Evolutionary conservation across 1,140 invertebrate genomes (phyloP), one percentile per base, ranked within the genome.

Genomic region (Amyelois transitella): DNA sequence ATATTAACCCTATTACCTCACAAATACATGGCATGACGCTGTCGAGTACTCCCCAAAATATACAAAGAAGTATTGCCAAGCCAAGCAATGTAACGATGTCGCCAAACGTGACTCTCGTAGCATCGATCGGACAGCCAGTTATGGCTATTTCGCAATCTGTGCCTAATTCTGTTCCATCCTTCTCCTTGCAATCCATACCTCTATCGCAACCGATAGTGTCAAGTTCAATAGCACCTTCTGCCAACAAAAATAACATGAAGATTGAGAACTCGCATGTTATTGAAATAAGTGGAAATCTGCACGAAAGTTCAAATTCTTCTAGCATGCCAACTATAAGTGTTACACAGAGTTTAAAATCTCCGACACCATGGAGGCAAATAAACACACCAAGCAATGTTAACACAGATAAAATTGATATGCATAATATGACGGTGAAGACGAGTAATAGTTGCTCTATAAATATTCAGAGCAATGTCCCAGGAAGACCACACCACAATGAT

Each of bases 181-280:
- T 84, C 62, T 81, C 80, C 0, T 75, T 86, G 72, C 83, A 86
- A 53, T 79, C 85, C 1, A 82, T 88, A 66, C 83, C 83, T 1
- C 51, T 88, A 45, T 84, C 85, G 8, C 85, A 88, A 51, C 85
- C 85, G 24, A 86, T 88, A 53, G 83, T 88, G 2, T 82, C 85
- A 4, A 88, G 80, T 61, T 88, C 85, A 44, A 77, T 86, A 48
- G 83, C 85, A 6, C 81, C 84, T 22, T 77, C 83, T 6, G 58
- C 62, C 20, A 84, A 71, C 50, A 87, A 83, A 65, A 81, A 70
- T 58, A 80, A 69, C 25, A 53, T 81, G 51, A 88, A 88, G 53
- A 75, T 85, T 6, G 85, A 88, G 68, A 86, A 86, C 55, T 86
- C 85, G 0, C 85, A 88, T 64, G 81, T 88, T 0, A 88, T 88